phyloP scores from a whole-genome alignment of 1,140 invertebrate genomes.

The Phymastichus coffea region DNA sequence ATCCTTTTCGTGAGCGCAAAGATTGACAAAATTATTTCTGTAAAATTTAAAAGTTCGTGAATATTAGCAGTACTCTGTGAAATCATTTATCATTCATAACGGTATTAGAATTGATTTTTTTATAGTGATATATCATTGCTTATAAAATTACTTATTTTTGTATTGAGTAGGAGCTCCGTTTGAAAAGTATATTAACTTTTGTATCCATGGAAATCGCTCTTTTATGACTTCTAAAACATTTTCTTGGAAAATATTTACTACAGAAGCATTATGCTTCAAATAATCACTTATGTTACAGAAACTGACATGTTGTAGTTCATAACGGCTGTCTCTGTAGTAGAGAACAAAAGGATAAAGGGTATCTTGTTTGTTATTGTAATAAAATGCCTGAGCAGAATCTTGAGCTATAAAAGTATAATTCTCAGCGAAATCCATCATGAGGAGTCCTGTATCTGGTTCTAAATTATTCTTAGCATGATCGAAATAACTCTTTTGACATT shows the following conservation, averaged over 20 bases:
- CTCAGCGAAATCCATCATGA: slow-evolving; percentile 22
- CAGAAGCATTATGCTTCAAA: not conserved
- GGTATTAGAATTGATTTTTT: too few species aligned
- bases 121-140: too few species aligned
- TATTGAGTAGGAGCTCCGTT: not conserved
- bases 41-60: too few species aligned
- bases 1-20: not conserved
- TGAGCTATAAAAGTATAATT: slow-evolving; percentile 19
- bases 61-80: too few species aligned
- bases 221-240: not conserved
- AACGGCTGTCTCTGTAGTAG: slow-evolving; percentile 9
- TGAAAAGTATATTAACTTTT: not conserved
- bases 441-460: not conserved
- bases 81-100: too few species aligned
- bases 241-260: not conserved
- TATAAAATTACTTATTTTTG: too few species aligned
- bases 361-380: slow-evolving; percentile 36
- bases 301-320: not conserved
- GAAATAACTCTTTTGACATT: not conserved
- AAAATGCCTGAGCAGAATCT: slow-evolving; percentile 26
- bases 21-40: not conserved
- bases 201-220: not conserved
- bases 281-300: not conserved
- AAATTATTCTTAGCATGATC: slow-evolving; percentile 1
- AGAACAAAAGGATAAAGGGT: slow-evolving; percentile 36